phyloP scores from a whole-genome alignment of 2,797 vertebrate species.

The Percopsis omiscomaycus region DNA sequence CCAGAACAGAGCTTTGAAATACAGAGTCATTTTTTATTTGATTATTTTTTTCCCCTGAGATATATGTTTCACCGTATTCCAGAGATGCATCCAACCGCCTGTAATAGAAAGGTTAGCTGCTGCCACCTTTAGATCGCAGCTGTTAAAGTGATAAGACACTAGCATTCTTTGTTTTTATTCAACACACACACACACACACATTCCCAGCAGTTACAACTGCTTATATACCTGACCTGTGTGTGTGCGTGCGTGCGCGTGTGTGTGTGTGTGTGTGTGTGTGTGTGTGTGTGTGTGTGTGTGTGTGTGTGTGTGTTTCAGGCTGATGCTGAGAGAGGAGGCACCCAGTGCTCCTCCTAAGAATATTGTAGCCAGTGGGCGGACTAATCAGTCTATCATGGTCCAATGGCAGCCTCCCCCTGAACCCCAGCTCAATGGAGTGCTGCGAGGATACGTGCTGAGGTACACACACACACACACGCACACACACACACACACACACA shows the following conservation, averaged over 20 bases:
- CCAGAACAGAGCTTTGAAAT: no score
- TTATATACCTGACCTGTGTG: not conserved
- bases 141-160: no score
- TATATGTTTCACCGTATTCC: no score
- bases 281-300: constrained; percentile 14
- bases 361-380: constrained; percentile 92
- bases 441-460: constrained; percentile 92
- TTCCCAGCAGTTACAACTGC: no score
- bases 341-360: constrained; percentile 94
- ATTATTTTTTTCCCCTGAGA: no score
- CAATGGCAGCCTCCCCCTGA: constrained; percentile 97
- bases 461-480: constrained; percentile 51
- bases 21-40: no score
- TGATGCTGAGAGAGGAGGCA: constrained; percentile 92
- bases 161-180: no score
- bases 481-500: not conserved
- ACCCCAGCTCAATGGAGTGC: constrained; percentile 90
- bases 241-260: constrained; percentile 6
- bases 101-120: no score
- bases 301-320: constrained; percentile 60
- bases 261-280: constrained; percentile 26
- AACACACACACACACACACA: no score
- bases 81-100: no score
- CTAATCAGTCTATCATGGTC: constrained; percentile 98
- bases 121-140: no score